Percentiles rank a stretch among this genome's conserved stretches.
phyloP scores from a whole-genome alignment of 1,140 invertebrate genomes.

The Drosophila repletoides region DNA sequence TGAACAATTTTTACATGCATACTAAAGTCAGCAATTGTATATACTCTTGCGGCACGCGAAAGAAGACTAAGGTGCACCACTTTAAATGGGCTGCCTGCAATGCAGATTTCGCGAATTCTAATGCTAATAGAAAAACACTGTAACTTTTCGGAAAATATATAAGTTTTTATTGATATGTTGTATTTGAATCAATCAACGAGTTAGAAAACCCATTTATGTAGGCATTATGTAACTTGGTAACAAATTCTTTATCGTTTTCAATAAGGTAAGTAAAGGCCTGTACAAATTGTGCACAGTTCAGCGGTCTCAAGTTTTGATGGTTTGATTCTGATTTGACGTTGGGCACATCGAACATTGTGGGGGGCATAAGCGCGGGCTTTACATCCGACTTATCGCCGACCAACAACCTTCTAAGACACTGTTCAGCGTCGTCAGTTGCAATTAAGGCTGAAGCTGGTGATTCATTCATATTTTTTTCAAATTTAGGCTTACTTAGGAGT shows the following conservation, averaged over 20 bases:
- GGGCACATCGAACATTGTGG: constrained; percentile 88
- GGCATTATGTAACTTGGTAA: constrained; percentile 93
- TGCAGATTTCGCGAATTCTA: no score
- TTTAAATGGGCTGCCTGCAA: no score
- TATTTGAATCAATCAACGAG: constrained; percentile 59
- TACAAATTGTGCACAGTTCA: constrained; percentile 93
- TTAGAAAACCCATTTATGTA: constrained; percentile 93
- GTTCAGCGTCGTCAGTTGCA: constrained; percentile 57
- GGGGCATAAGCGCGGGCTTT: constrained; percentile 89
- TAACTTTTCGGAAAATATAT: constrained; percentile 20
- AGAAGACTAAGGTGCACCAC: no score
- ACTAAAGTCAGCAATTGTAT: no score
- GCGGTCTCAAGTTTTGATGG: constrained; percentile 84
- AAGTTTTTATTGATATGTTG: constrained; percentile 69
- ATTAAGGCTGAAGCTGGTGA: constrained; percentile 46
- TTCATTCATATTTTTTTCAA: constrained; percentile 30
- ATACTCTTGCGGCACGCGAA: no score
- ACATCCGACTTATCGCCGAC: constrained; percentile 78
- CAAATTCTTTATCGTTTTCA: constrained; percentile 93
- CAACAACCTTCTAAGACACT: constrained; percentile 81
- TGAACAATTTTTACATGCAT: no score
- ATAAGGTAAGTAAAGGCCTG: constrained; percentile 94
- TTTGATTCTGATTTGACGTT: constrained; percentile 46
- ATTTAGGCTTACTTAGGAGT: constrained; percentile 52
- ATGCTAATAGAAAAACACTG: neutral